These are phyloP conservation scores for Turnix velox DNA, from an alignment of 2,113 vertebrate genomes.

Conservation along the genomic window DNA sequence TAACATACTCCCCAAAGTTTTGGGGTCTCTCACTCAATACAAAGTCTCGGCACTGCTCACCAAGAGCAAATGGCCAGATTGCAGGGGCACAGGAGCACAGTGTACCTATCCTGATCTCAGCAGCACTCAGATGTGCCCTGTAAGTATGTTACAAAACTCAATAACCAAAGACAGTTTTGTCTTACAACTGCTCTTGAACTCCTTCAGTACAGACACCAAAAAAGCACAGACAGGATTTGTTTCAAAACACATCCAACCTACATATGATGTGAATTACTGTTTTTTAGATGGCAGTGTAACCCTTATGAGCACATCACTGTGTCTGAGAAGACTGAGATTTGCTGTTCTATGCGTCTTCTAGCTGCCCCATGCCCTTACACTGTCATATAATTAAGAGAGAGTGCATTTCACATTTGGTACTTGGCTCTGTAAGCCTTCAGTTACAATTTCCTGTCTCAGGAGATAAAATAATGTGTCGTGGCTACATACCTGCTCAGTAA, in stretches of 20 bases:
- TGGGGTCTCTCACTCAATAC: neutral
- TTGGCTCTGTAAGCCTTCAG: neutral
- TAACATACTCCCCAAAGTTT: accelerated
- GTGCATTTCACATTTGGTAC: neutral
- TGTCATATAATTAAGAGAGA: neutral
- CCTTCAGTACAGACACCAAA: neutral
- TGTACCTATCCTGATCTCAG: neutral
- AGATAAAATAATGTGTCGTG: neutral
- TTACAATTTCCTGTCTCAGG: neutral
- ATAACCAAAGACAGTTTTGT: neutral
- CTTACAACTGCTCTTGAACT: neutral
- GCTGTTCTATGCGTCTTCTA: neutral
- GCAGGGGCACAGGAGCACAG: neutral
- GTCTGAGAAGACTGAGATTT: neutral
- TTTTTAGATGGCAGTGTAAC: neutral
- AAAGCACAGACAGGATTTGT: neutral
- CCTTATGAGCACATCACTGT: too few relatives aligned
- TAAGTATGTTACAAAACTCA: neutral
- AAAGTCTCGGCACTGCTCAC: neutral
- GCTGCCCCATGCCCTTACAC: neutral
- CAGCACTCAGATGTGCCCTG: neutral
- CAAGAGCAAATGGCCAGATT: neutral
- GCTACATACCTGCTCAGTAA: neutral
- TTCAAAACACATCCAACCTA: neutral
- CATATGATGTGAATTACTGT: neutral